phyloP scores from a whole-genome alignment of 2,888 invertebrate genomes.

The Aphidoletes aphidimyza region DNA sequence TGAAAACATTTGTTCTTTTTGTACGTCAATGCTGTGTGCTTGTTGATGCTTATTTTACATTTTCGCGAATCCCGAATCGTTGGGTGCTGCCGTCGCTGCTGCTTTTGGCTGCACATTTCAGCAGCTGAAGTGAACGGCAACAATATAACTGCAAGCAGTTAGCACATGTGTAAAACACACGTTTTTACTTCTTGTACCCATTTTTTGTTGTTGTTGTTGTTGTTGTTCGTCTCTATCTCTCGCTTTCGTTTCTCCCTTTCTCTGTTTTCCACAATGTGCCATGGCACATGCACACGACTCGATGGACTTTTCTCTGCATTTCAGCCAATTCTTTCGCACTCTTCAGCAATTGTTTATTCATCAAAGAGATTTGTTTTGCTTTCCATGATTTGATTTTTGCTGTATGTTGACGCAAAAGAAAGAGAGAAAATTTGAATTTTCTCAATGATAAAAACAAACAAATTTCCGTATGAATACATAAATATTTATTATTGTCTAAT shows the following conservation, averaged over 20 bases:
- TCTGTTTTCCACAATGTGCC: too few species aligned
- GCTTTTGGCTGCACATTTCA: too few species aligned
- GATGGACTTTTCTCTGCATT: not conserved
- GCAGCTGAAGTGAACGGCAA: conserved; percentile 50
- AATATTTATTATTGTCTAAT: conserved; percentile 51
- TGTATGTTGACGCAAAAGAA: not conserved
- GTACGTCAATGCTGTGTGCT: conserved; percentile 10
- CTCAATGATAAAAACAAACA: conserved; percentile 37
- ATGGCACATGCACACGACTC: too few species aligned
- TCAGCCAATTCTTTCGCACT: not conserved
- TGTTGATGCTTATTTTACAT: conserved; percentile 14
- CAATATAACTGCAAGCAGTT: conserved; percentile 45
- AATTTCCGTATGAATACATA: conserved; percentile 38
- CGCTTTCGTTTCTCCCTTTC: not conserved
- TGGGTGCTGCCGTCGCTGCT: too few species aligned
- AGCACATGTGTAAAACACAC: conserved; percentile 53
- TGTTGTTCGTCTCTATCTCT: not conserved
- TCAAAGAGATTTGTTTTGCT: conserved; percentile 35
- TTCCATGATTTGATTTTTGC: conserved; percentile 22
- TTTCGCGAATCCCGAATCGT: not conserved
- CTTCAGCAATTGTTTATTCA: conserved; percentile 36
- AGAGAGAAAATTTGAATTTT: not conserved
- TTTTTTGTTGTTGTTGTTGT: not conserved
- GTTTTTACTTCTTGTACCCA: conserved; percentile 43
- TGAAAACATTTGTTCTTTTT: conserved; percentile 53